Percentiles rank a stretch among this genome's conserved stretches.
Evolutionary conservation across 2,888 invertebrate genomes (phyloP).

Genomic region (Dioctria rufipes): DNA sequence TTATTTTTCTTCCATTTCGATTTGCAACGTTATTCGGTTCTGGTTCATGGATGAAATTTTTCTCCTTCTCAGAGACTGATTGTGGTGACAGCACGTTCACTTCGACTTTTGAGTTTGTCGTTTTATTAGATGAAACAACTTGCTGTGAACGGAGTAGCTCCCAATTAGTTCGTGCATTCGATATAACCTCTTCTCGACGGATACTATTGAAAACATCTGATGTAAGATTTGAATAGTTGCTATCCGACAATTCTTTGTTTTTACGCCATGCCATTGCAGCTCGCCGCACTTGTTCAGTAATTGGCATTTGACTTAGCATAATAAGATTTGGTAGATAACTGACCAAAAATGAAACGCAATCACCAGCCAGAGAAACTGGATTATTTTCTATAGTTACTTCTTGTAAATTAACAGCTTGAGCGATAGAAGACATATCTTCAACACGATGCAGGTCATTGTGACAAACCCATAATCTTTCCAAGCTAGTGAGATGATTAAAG

Average conservation of each 20-base stretch:
- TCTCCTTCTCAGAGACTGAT: constrained; percentile 14
- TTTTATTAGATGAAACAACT: constrained; percentile 58
- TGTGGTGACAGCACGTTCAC: neutral
- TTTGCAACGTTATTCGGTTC: constrained; percentile 7
- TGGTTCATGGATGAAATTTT: constrained; percentile 21
- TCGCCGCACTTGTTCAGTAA: constrained; percentile 83
- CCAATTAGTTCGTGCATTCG: constrained; percentile 91
- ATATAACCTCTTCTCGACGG: constrained; percentile 86
- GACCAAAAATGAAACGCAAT: constrained; percentile 86
- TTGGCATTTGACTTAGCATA: constrained; percentile 83
- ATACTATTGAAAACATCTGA: constrained; percentile 74
- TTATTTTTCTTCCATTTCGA: constrained; percentile 42
- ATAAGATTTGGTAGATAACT: constrained; percentile 83
- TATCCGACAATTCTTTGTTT: constrained; percentile 80
- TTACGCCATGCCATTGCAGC: constrained; percentile 86
- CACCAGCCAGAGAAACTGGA: constrained; percentile 85
- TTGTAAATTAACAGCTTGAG: constrained; percentile 81
- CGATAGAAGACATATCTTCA: constrained; percentile 88
- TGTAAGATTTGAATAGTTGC: constrained; percentile 70
- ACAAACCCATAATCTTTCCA: constrained; percentile 74
- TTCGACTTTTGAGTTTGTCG: constrained; percentile 16
- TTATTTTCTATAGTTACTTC: constrained; percentile 92
- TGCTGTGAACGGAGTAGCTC: constrained; percentile 81
- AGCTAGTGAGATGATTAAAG: constrained; percentile 84
- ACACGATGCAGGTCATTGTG: constrained; percentile 77